These are phyloP conservation scores for Sialis fuliginosa DNA, from an alignment of 2,888 invertebrate species.

Conservation along the genomic window DNA sequence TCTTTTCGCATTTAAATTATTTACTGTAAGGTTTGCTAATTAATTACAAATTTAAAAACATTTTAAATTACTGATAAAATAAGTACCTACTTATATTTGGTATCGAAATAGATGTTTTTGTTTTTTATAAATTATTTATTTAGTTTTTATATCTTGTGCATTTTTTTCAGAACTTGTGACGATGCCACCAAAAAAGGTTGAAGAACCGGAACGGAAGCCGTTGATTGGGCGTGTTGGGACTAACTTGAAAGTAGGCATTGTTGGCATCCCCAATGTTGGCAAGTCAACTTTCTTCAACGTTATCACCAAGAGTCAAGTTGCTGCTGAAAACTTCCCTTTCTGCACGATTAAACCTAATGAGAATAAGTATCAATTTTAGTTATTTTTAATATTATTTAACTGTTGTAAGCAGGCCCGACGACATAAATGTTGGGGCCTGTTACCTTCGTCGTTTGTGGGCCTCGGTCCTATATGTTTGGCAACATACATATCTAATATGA, in stretches of 20 bases:
- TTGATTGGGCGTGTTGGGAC: constrained; percentile 91
- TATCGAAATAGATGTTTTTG: background rate
- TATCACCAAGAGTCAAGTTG: constrained; percentile 89
- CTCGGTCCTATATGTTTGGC: too few species aligned
- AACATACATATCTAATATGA: too few species aligned
- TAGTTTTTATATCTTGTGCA: constrained; percentile 6
- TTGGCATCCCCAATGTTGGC: constrained; percentile 94
- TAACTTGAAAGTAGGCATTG: constrained; percentile 91
- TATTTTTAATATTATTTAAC: background rate
- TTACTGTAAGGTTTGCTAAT: too few species aligned
- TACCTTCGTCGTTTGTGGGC: too few species aligned
- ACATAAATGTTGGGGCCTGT: too few species aligned
- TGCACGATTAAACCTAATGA: constrained; percentile 99
- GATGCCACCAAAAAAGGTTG: constrained; percentile 81
- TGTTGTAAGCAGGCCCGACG: too few species aligned
- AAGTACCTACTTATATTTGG: too few species aligned
- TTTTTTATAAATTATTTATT: background rate
- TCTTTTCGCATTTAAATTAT: too few species aligned
- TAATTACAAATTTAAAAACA: too few species aligned
- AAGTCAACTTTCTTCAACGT: constrained; percentile 99
- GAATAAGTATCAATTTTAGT: constrained; percentile 65
- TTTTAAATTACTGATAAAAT: too few species aligned
- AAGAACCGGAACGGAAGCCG: constrained; percentile 74
- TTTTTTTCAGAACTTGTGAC: too few species aligned
- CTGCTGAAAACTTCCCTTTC: constrained; percentile 98